phyloP scores from a whole-genome alignment of 2,888 invertebrate species.

The Incurvaria masculella region DNA sequence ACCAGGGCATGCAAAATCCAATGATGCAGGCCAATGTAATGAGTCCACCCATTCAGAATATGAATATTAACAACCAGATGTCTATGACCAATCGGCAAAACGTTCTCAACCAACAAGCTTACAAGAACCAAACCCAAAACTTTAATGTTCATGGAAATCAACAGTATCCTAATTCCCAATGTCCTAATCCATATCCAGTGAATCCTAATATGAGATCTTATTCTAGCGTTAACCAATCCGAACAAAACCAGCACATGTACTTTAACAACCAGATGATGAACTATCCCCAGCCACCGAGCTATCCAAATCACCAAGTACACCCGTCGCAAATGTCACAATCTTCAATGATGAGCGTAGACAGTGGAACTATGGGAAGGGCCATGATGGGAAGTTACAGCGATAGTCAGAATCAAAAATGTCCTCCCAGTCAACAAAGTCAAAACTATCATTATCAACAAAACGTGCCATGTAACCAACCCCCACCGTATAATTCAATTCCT shows the following conservation, averaged over 20 bases:
- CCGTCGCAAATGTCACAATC: constrained; percentile 46
- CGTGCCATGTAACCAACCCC: constrained; percentile 41
- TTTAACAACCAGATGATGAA: constrained; percentile 37
- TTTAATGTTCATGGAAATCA: constrained; percentile 29
- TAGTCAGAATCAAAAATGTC: constrained; percentile 27
- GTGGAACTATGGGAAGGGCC: constrained; percentile 40
- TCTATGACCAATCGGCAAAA: constrained; percentile 33
- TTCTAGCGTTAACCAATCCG: constrained; percentile 40
- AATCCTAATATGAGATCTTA: constrained; percentile 39
- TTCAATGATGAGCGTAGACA: constrained; percentile 48
- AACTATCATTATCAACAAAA: constrained; percentile 32
- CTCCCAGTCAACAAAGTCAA: constrained; percentile 26
- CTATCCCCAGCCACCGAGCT: constrained; percentile 34
- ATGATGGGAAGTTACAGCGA: constrained; percentile 41
- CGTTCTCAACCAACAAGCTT: constrained; percentile 30
- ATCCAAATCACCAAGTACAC: constrained; percentile 36
- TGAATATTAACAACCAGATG: constrained; percentile 33
- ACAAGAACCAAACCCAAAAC: constrained; percentile 30
- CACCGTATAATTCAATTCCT: constrained; percentile 40
- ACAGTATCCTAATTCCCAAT: constrained; percentile 1
- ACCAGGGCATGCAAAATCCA: constrained; percentile 1
- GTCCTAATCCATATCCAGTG: constrained; percentile 33
- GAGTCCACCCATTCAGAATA: constrained; percentile 25
- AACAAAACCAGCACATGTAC: constrained; percentile 33
- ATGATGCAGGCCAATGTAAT: constrained; percentile 1